These are phyloP conservation scores for Malurus elegans DNA, from an alignment of 2,113 vertebrate species.

Conservation along the genomic window DNA sequence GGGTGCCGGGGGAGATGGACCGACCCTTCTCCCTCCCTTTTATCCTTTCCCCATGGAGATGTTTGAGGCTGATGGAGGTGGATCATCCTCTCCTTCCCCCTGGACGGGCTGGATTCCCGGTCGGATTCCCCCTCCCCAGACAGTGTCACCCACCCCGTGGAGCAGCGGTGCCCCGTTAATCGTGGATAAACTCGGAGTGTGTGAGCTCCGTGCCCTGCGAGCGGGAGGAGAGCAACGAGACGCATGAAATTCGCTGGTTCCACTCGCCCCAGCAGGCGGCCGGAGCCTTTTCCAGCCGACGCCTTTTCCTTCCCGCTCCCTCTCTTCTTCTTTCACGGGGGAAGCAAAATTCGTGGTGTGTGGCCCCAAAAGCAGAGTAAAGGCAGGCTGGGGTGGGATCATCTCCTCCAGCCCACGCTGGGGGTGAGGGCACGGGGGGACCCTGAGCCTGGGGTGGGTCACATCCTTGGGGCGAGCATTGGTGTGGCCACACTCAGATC, in stretches of 20 bases:
- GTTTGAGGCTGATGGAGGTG: background rate
- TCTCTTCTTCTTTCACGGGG: background rate
- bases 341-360: background rate
- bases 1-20: background rate
- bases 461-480: rapidly evolving
- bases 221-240: background rate
- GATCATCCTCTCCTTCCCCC: background rate
- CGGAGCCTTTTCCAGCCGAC: background rate
- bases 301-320: background rate
- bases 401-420: rapidly evolving
- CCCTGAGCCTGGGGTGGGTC: rapidly evolving
- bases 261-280: slow-evolving; percentile 57
- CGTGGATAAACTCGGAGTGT: too few relatives aligned
- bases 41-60: background rate
- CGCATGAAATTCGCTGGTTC: slow-evolving; percentile 61
- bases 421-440: background rate
- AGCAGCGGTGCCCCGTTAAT: too few relatives aligned
- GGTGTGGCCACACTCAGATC: rapidly evolving
- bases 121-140: too few relatives aligned
- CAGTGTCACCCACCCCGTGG: too few relatives aligned
- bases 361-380: background rate
- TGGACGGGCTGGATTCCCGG: too few relatives aligned
- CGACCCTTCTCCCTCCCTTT: background rate
- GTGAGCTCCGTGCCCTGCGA: too few relatives aligned
- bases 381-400: rapidly evolving